Evolutionary conservation across 2,888 invertebrate genomes (phyloP).

Genomic region (Brenthis hecate): DNA sequence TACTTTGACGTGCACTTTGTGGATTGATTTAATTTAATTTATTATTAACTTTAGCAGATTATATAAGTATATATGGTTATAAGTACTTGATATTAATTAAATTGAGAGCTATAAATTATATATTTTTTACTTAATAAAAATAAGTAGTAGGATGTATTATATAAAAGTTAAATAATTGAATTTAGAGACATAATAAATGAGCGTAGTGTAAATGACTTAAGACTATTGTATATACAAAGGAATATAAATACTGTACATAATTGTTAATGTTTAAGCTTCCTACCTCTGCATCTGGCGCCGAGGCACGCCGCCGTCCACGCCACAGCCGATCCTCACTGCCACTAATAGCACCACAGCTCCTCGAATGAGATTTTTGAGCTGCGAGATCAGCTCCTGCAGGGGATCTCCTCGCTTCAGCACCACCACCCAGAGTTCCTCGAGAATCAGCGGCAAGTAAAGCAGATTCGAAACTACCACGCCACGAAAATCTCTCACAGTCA

Average conservation of each 20-base stretch:
- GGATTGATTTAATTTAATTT: too few species aligned
- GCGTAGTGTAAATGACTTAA: too few species aligned
- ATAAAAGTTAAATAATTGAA: too few species aligned
- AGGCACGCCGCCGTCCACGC: constrained; percentile 74
- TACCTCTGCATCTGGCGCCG: constrained; percentile 78
- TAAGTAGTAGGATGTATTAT: too few species aligned
- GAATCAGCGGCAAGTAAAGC: constrained; percentile 94
- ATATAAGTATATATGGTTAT: too few species aligned
- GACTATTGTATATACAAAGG: not conserved
- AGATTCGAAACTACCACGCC: constrained; percentile 96
- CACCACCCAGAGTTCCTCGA: constrained; percentile 88
- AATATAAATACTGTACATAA: not conserved
- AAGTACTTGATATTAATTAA: too few species aligned
- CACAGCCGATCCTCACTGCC: constrained; percentile 84
- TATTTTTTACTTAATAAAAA: too few species aligned
- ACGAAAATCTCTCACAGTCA: constrained; percentile 94
- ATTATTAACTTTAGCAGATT: too few species aligned
- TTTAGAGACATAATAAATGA: too few species aligned
- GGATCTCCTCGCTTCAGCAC: constrained; percentile 89
- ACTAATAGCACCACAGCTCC: constrained; percentile 93
- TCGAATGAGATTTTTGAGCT: constrained; percentile 89
- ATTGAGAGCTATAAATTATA: too few species aligned
- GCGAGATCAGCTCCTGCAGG: constrained; percentile 92
- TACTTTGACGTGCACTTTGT: too few species aligned
- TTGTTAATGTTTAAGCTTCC: constrained; percentile 34